Evolutionary conservation across 35 echinoderm and acorn worm genomes (phyloP), one percentile per base, ranked within the genome.

Genomic region (Apostichopus parvimensis): DNA sequence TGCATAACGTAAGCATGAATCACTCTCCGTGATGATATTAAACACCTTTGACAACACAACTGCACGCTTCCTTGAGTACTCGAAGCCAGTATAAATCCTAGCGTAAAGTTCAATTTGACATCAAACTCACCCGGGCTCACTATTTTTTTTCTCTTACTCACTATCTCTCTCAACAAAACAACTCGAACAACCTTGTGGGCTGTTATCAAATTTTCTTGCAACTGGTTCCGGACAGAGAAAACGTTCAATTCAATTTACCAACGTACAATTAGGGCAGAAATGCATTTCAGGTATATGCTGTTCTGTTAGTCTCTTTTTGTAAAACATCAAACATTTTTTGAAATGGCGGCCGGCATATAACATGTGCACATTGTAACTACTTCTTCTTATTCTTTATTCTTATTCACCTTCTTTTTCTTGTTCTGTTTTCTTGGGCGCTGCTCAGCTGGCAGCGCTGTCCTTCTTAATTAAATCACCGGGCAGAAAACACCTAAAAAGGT

Each of bases 121-220:
- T 84, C 53, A 84, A 59, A 58, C 81, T 58, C 52, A 56, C 6
- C 24, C 54, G 58, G 22, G 18, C 28, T 55, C 57, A 59, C 18
- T 53, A 22, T 53, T 61, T 9, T 11, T 61, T 61, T 61, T 61
- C n/a, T 75, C 21, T 18, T 1, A 24, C 34, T 45, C 34, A 0
- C 34, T 45, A 2, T 61, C n/a, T 22, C 8, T 18, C 6, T 18
- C 14, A 75, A 20, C 14, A 75, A 75, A 61, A 53, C 25, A 80
- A 84, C 53, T 58, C 81, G 54, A 84, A 58, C 81, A 58, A 59
- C 55, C 81, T 84, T 58, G 81, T 84, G 81, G 81, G 81, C 54
- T 84, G 81, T 84, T 84, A 84, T 84, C 81, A 84, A 84, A 84
- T 84, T 84, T 84, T 84, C 81, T 84, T 13, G 81, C 81, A 84